Conservation (phyloP, 2,797 vertebrate species). For the Notoglanidium macrostoma region DNA sequence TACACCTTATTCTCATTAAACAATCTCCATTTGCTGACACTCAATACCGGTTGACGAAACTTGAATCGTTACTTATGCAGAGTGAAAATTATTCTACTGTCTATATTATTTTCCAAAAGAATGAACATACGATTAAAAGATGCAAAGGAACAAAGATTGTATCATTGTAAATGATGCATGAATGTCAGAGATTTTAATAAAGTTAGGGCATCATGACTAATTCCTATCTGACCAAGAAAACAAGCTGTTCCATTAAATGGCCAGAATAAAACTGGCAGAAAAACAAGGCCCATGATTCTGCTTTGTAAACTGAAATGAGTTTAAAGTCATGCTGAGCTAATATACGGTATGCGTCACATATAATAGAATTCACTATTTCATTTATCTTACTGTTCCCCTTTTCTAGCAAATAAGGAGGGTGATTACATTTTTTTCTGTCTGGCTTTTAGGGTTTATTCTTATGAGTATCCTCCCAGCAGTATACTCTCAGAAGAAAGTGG, state of each 20-base stretch:
- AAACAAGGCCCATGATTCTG: not conserved
- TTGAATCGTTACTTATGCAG: not conserved
- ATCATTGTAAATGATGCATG: slow-evolving; percentile 5
- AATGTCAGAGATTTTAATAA: slow-evolving; percentile 9
- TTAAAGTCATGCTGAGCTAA: slow-evolving; percentile 13
- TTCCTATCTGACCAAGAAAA: not conserved
- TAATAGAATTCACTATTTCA: slow-evolving; percentile 17
- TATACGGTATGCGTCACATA: not conserved
- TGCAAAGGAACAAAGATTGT: not conserved
- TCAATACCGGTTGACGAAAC: not conserved
- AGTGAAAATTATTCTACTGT: not conserved
- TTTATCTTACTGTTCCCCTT: slow-evolving; percentile 11
- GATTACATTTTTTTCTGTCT: slow-evolving; percentile 1
- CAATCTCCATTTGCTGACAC: not conserved
- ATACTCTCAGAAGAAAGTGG: not conserved
- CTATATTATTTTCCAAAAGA: not conserved
- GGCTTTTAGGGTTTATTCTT: slow-evolving; percentile 22
- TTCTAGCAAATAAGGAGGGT: slow-evolving; percentile 3
- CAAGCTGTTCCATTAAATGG: not conserved
- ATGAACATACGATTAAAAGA: not conserved
- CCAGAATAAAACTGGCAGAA: not conserved
- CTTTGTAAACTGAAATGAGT: slow-evolving; percentile 4
- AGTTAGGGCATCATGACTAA: not conserved
- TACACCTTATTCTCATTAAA: not conserved
- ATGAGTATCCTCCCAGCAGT: not conserved